Evolutionary conservation across 2,888 invertebrate species (phyloP).

Genomic region (Acanthococcus lagerstroemiae): DNA sequence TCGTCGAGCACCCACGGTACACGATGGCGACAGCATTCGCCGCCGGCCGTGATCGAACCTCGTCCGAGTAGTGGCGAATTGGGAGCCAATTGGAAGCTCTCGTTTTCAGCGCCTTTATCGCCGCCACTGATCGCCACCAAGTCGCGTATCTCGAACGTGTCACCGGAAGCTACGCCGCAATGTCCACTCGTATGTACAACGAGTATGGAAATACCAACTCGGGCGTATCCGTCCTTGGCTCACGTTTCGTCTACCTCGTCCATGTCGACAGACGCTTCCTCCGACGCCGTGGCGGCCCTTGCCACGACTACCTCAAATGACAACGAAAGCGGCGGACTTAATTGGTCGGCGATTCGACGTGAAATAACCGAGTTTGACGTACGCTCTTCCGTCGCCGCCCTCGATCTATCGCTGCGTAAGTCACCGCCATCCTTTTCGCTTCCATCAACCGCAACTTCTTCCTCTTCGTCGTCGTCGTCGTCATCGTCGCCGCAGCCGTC

Average conservation of each 20-base stretch:
- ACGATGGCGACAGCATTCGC: neutral
- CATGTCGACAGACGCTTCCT: slow-evolving; percentile 1
- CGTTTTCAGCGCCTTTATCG: neutral
- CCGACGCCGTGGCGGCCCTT: neutral
- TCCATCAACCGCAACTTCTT: slow-evolving; percentile 1
- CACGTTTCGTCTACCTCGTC: slow-evolving; percentile 18
- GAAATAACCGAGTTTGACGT: neutral
- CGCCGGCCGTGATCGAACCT: neutral
- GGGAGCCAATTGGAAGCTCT: neutral
- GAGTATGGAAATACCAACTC: neutral
- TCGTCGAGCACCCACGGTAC: neutral
- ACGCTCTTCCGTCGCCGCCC: neutral
- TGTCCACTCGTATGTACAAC: slow-evolving; percentile 2
- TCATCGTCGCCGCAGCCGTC: neutral
- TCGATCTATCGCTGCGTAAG: neutral
- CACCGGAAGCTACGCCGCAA: slow-evolving; percentile 2
- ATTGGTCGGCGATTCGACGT: neutral
- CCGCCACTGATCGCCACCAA: slow-evolving; percentile 6
- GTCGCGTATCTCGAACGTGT: neutral
- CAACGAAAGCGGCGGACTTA: neutral
- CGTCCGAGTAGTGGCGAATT: neutral
- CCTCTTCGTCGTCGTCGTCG: too few relatives aligned
- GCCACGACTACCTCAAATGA: too few relatives aligned
- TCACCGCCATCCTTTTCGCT: neutral
- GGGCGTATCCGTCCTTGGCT: slow-evolving; percentile 9